Evolutionary conservation across 2,113 vertebrate species (phyloP).

Genomic region (Petaurus breviceps): DNA sequence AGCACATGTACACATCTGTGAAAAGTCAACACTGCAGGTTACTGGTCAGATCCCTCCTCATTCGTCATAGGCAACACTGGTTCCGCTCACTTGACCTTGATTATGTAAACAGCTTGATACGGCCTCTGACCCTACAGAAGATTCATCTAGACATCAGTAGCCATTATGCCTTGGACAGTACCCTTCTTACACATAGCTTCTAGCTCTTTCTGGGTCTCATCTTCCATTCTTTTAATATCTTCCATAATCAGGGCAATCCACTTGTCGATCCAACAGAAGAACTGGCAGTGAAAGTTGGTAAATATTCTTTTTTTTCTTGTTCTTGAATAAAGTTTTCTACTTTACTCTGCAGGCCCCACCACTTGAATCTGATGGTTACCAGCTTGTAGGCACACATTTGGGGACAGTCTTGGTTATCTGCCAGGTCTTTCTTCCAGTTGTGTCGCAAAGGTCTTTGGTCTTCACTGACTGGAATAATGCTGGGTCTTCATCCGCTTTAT

Average conservation of each 20-base stretch:
- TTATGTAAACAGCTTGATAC: slow-evolving; percentile 91
- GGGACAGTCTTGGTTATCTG: slow-evolving; percentile 87
- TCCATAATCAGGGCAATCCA: slow-evolving; percentile 97
- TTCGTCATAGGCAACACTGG: slow-evolving; percentile 91
- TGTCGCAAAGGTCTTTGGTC: no score
- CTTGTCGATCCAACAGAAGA: slow-evolving; percentile 97
- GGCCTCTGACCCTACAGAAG: slow-evolving; percentile 93
- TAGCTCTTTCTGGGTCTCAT: slow-evolving; percentile 94
- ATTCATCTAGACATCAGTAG: slow-evolving; percentile 54
- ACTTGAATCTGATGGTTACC: slow-evolving; percentile 97
- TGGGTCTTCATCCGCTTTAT: no score
- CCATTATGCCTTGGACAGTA: no score
- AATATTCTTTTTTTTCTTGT: slow-evolving; percentile 98
- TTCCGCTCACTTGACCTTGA: slow-evolving; percentile 92
- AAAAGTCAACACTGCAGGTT: slow-evolving; percentile 70
- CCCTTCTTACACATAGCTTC: slow-evolving; percentile 85
- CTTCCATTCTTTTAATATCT: slow-evolving; percentile 95
- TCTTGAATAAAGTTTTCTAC: slow-evolving; percentile 96
- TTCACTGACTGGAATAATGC: no score
- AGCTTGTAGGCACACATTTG: slow-evolving; percentile 97
- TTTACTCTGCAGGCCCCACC: slow-evolving; percentile 94
- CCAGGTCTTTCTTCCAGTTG: slow-evolving; percentile 88
- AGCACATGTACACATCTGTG: slow-evolving; percentile 68
- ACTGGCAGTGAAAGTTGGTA: slow-evolving; percentile 96
- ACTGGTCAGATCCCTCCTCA: slow-evolving; percentile 86